phyloP scores from a whole-genome alignment of 2,888 invertebrate species.

The Rhaphigaster nebulosa region DNA sequence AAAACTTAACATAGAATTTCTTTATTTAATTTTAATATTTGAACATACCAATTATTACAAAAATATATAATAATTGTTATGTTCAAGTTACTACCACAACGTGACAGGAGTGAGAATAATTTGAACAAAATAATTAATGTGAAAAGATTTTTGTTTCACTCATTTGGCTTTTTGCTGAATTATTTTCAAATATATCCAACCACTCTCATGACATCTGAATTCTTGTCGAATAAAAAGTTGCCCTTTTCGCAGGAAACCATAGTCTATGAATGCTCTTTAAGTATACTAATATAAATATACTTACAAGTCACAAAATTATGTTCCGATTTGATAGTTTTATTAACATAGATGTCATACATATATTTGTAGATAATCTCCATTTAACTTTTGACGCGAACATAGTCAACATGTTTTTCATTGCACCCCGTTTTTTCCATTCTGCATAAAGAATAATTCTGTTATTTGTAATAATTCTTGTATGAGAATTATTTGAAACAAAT shows the following conservation, averaged over 20 bases:
- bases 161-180: not conserved
- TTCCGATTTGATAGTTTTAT: not conserved
- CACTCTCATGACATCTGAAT: not conserved
- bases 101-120: not conserved
- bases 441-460: not conserved
- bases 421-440: not conserved
- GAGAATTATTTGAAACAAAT: not conserved
- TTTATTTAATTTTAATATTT: not conserved
- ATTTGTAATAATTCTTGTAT: conserved; percentile 3
- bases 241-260: not conserved
- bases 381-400: not conserved
- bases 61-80: not conserved
- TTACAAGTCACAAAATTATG: not conserved
- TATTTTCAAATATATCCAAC: not conserved
- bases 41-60: not conserved
- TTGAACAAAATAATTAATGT: not conserved
- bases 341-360: not conserved
- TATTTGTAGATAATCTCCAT: not conserved
- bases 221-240: not conserved
- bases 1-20: not conserved
- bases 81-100: not conserved
- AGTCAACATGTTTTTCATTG: not conserved
- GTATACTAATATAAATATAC: not conserved
- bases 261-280: not conserved
- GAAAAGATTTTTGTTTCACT: not conserved